A percentile compares a stretch with the other conserved stretches of the same genome.
Evolutionary conservation across 2,888 invertebrate species (phyloP).

Genomic region (Lagria hirta): DNA sequence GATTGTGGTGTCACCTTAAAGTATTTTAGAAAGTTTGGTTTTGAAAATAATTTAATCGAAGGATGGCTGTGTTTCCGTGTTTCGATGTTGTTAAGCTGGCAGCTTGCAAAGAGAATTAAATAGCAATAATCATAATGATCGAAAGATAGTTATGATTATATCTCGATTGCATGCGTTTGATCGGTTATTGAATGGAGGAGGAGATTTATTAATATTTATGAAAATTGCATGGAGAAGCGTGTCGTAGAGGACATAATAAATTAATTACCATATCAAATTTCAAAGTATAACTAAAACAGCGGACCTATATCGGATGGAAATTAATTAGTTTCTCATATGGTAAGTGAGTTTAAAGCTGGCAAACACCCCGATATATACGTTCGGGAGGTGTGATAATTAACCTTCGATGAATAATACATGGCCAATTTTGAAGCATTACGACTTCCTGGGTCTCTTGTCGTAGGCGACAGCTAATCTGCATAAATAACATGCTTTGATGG

Average conservation of each 20-base stretch:
- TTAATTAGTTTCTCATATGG: conserved; percentile 29
- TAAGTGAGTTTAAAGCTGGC: conserved; percentile 23
- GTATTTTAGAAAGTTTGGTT: too few relatives aligned
- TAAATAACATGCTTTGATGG: too few relatives aligned
- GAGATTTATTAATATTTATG: conserved; percentile 23
- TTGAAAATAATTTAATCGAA: too few relatives aligned
- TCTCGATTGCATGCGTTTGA: too few relatives aligned
- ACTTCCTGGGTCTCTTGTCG: conserved; percentile 29
- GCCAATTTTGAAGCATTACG: conserved; percentile 29
- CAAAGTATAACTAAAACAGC: conserved; percentile 24
- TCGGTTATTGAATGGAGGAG: too few relatives aligned
- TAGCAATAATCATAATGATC: conserved; percentile 11
- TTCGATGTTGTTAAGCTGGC: conserved; percentile 11
- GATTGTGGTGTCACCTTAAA: too few relatives aligned
- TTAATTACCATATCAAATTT: conserved; percentile 29
- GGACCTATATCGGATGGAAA: conserved; percentile 22
- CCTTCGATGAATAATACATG: conserved; percentile 35
- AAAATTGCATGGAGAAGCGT: conserved; percentile 18
- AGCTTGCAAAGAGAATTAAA: conserved; percentile 17
- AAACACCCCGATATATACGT: conserved; percentile 17
- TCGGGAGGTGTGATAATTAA: conserved; percentile 31
- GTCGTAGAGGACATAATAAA: conserved; percentile 12
- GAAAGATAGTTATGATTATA: conserved; percentile 7
- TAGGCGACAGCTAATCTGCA: conserved; percentile 15
- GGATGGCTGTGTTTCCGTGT: conserved; percentile 15